phyloP scores from a whole-genome alignment of 2,888 invertebrate species.

The Ptilodon capucinus region DNA sequence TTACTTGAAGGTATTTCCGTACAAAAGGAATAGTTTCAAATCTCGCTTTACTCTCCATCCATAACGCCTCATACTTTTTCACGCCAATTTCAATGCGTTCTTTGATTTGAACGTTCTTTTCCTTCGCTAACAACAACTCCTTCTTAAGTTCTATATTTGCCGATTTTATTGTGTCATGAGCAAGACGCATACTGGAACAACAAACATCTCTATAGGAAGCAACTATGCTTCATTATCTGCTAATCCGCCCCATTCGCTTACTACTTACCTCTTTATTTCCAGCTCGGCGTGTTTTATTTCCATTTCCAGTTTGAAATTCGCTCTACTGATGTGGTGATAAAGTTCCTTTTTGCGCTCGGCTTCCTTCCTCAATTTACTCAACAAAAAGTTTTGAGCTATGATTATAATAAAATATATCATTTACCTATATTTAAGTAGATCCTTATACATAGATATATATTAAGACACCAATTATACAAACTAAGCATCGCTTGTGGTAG shows the following conservation, averaged over 20 bases:
- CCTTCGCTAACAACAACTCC: conserved; percentile 52
- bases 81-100: conserved; percentile 49
- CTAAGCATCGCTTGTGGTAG: too few relatives aligned
- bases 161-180: conserved; percentile 52
- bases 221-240: too few relatives aligned
- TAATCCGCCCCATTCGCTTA: too few relatives aligned
- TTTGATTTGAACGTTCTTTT: conserved; percentile 42
- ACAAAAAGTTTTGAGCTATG: conserved; percentile 58
- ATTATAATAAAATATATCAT: background rate
- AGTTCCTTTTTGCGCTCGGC: conserved; percentile 50
- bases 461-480: too few relatives aligned
- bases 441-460: too few relatives aligned
- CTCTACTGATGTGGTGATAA: conserved; percentile 48
- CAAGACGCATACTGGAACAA: conserved; percentile 50
- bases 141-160: conserved; percentile 61
- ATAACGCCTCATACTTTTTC: conserved; percentile 61
- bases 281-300: conserved; percentile 64
- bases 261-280: conserved; percentile 55
- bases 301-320: conserved; percentile 56
- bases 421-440: too few relatives aligned
- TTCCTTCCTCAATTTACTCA: conserved; percentile 57
- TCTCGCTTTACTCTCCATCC: conserved; percentile 54
- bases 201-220: too few relatives aligned
- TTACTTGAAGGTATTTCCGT: conserved; percentile 46
- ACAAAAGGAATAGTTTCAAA: conserved; percentile 64